Percentiles rank a stretch among this genome's conserved stretches.
These are phyloP conservation scores for Chiroxiphia lanceolata DNA, from an alignment of 2,797 vertebrate species.

Conservation along the genomic window DNA sequence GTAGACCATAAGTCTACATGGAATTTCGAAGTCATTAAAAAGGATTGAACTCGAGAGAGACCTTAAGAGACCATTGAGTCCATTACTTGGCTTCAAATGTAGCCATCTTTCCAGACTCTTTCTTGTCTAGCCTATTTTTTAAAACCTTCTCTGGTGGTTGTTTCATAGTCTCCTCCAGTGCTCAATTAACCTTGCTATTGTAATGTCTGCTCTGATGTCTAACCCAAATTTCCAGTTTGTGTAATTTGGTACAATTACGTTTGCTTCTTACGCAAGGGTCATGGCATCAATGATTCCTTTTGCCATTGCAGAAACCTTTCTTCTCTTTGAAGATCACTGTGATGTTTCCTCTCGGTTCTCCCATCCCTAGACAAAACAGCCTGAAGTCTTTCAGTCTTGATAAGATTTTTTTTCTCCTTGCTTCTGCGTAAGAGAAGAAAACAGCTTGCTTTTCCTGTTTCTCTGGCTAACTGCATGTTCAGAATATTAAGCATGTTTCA, in stretches of 20 bases:
- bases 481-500: slow-evolving; percentile 21
- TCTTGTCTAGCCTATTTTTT: background rate
- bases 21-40: background rate
- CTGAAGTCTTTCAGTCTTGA: background rate
- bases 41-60: background rate
- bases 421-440: background rate
- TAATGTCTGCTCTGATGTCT: background rate
- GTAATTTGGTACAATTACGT: background rate
- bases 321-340: slow-evolving; percentile 13
- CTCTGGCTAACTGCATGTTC: background rate
- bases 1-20: background rate
- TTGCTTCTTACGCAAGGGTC: background rate
- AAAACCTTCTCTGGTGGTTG: background rate
- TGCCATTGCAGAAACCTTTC: background rate
- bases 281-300: background rate
- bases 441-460: background rate
- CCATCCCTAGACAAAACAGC: background rate
- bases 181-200: slow-evolving; percentile 13
- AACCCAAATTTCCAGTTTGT: slow-evolving; percentile 24
- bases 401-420: background rate
- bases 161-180: slow-evolving; percentile 21
- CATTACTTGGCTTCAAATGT: background rate
- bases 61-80: background rate
- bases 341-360: background rate
- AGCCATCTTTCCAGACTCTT: background rate